Percentiles rank a stretch among this genome's conserved stretches.
Evolutionary conservation across 2,888 invertebrate genomes (phyloP).

Genomic region (Dasysyrphus tricinctus): DNA sequence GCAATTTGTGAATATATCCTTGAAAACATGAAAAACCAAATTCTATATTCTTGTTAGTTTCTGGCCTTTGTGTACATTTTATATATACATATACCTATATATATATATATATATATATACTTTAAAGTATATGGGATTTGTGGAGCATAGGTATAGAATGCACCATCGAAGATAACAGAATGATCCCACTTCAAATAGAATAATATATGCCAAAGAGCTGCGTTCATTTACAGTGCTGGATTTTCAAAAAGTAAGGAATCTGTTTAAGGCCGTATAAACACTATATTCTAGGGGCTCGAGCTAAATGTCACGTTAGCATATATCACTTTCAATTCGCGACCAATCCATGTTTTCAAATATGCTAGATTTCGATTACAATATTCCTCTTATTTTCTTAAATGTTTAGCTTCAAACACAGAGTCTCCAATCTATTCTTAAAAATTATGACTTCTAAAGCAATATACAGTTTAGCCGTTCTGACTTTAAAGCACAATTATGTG

Average conservation of each 20-base stretch:
- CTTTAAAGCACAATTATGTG: no score
- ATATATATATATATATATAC: neutral
- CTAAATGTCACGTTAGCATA: no score
- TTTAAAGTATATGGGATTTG: neutral
- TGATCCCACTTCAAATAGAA: constrained; percentile 24
- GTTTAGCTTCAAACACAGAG: no score
- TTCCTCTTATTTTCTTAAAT: no score
- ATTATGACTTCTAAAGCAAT: no score
- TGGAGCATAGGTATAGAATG: neutral
- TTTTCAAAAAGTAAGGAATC: neutral
- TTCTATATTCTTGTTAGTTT: constrained; percentile 5
- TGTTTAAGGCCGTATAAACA: neutral
- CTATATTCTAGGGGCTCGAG: neutral
- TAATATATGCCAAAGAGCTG: constrained; percentile 7
- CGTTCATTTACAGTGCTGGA: constrained; percentile 2
- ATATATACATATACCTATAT: neutral
- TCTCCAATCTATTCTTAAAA: no score
- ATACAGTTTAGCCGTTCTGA: no score
- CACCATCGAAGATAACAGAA: neutral
- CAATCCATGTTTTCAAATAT: no score
- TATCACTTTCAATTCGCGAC: no score
- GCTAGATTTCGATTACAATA: no score
- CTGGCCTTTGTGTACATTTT: neutral
- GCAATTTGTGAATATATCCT: constrained; percentile 33
- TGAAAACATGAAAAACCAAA: constrained; percentile 39